These are phyloP conservation scores for Alaudala cheleensis DNA, from an alignment of 2,113 vertebrate species.

Conservation along the genomic window DNA sequence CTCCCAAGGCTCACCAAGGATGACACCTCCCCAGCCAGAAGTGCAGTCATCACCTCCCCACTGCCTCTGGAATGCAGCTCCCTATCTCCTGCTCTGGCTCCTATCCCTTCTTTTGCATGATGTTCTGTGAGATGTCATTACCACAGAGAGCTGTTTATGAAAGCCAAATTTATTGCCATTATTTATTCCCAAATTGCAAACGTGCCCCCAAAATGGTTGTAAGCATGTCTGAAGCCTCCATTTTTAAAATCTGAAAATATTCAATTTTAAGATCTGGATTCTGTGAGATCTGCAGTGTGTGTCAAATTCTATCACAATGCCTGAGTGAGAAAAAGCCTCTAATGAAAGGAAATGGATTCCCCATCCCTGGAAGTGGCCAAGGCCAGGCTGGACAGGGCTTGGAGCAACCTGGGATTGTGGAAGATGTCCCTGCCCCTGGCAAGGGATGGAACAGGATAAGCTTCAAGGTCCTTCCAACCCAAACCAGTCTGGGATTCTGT, in stretches of 20 bases:
- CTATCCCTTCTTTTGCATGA: background rate
- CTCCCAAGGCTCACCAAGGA: background rate
- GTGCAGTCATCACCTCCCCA: background rate
- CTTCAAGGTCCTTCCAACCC: background rate
- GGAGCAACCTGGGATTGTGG: background rate
- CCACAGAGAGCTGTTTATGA: background rate
- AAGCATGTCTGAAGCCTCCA: background rate
- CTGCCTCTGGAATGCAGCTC: conserved; percentile 13
- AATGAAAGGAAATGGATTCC: background rate
- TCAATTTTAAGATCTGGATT: background rate
- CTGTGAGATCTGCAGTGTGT: background rate
- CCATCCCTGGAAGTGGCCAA: background rate
- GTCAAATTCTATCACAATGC: background rate
- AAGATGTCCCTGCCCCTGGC: background rate
- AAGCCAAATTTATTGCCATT: background rate
- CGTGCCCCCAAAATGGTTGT: background rate
- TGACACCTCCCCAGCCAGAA: background rate
- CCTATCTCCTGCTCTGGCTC: background rate
- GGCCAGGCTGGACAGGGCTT: background rate
- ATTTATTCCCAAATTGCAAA: background rate
- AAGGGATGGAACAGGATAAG: background rate
- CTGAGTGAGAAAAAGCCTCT: background rate
- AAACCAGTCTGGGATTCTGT: background rate
- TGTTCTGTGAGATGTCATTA: background rate
- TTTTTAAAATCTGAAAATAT: background rate